phyloP scores from a whole-genome alignment of 2,797 vertebrate species.

The Phylloscopus collybita region DNA sequence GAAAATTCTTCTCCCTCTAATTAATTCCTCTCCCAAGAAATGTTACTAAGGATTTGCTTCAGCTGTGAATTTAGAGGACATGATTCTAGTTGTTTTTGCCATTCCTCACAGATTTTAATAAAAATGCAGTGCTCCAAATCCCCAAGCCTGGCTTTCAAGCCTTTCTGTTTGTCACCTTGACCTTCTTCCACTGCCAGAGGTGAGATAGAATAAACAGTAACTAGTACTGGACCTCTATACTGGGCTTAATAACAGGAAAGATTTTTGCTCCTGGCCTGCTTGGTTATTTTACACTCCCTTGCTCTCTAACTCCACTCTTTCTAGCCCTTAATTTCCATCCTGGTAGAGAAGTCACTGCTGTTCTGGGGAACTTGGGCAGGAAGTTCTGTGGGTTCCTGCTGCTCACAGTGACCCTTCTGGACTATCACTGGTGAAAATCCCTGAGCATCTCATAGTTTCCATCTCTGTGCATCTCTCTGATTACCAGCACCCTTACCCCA shows the following conservation, averaged over 20 bases:
- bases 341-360: background rate
- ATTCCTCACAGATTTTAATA: background rate
- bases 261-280: background rate
- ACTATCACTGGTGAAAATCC: background rate
- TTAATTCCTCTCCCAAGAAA: background rate
- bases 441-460: background rate
- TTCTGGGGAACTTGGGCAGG: background rate
- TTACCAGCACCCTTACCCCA: background rate
- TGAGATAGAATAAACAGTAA: background rate
- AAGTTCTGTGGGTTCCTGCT: background rate
- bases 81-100: background rate
- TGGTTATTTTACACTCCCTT: background rate
- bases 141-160: background rate
- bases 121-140: background rate
- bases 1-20: background rate
- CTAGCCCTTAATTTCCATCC: background rate
- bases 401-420: background rate
- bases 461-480: background rate
- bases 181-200: background rate
- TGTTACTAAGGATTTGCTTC: background rate
- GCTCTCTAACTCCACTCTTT: accelerated
- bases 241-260: background rate
- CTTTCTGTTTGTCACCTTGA: background rate
- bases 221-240: background rate
- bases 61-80: background rate